Evolutionary conservation across 2,113 vertebrate genomes (phyloP).

Genomic region (Zosterops japonicus): DNA sequence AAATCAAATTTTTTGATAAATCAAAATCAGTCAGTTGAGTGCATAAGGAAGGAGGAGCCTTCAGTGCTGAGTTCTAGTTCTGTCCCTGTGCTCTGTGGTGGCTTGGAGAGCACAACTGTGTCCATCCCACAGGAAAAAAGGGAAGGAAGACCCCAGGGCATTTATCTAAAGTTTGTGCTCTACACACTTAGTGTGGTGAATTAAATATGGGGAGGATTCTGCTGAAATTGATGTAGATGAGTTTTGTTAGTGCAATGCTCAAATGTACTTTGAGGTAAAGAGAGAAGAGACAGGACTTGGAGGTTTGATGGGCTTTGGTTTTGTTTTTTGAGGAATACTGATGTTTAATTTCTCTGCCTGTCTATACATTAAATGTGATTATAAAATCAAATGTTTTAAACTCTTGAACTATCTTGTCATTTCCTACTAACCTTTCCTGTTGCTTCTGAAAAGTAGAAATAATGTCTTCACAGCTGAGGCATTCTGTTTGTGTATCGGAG

Average conservation of each 20-base stretch:
- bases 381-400: not conserved
- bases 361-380: not conserved
- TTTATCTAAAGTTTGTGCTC: not conserved
- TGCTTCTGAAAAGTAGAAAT: not conserved
- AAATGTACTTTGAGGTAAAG: not conserved
- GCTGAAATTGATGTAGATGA: not conserved
- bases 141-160: not conserved
- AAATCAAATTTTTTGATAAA: not conserved
- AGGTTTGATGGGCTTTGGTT: not conserved
- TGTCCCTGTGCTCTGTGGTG: not conserved
- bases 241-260: not conserved
- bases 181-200: not conserved
- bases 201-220: not conserved
- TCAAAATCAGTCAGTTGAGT: not conserved
- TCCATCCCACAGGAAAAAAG: not conserved
- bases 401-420: not conserved
- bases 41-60: not conserved
- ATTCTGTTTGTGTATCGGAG: not conserved
- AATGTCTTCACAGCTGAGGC: accelerated
- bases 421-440: not conserved
- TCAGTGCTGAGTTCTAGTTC: not conserved
- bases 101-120: not conserved
- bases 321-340: not conserved
- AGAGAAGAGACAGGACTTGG: not conserved
- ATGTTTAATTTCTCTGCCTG: not conserved